Evolutionary conservation across 2,888 invertebrate species (phyloP).

Genomic region (Tricholauxania praeusta): DNA sequence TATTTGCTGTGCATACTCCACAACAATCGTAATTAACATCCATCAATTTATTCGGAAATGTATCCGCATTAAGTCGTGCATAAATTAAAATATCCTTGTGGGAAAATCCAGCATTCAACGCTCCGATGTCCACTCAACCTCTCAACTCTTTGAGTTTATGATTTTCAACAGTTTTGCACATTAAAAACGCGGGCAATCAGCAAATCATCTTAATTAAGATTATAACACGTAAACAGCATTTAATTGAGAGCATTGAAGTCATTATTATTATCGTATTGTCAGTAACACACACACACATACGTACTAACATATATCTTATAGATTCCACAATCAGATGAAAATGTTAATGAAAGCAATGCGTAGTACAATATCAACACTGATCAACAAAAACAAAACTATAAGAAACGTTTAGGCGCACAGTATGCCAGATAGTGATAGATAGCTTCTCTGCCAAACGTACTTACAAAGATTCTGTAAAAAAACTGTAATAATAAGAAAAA

Average conservation of each 20-base stretch:
- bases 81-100: conserved; percentile 25
- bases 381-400: too few species aligned
- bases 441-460: too few species aligned
- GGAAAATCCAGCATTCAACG: conserved; percentile 12
- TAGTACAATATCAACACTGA: not conserved
- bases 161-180: not conserved
- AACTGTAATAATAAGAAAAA: too few species aligned
- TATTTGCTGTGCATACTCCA: too few species aligned
- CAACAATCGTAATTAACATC: too few species aligned
- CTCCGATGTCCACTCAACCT: not conserved
- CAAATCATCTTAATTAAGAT: conserved; percentile 30
- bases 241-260: conserved; percentile 32
- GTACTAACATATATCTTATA: not conserved
- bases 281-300: not conserved
- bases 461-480: too few species aligned
- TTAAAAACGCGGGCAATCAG: not conserved
- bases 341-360: conserved; percentile 18
- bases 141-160: too few species aligned
- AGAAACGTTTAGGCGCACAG: too few species aligned
- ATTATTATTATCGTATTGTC: not conserved
- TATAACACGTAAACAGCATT: conserved; percentile 34
- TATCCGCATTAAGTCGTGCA: conserved; percentile 10
- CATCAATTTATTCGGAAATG: not conserved
- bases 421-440: too few species aligned
- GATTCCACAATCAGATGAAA: not conserved